Evolutionary conservation across 2,113 vertebrate genomes (phyloP).

Genomic region (Gadus chalcogrammus): DNA sequence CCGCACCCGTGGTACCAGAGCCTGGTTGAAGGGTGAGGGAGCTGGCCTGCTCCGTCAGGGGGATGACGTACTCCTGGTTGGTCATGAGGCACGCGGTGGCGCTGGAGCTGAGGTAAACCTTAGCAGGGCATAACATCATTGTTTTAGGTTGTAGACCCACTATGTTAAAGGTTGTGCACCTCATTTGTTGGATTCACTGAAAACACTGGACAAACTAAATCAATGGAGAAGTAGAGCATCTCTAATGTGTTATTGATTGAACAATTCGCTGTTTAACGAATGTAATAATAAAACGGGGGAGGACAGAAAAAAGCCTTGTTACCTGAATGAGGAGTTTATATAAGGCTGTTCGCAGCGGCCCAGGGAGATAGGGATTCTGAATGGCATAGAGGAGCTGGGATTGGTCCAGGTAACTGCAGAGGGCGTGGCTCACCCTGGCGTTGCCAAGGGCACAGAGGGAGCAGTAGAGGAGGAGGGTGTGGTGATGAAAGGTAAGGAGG

Average conservation of each 20-base stretch:
- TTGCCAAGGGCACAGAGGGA: conserved; percentile 89
- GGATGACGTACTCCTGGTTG: conserved; percentile 91
- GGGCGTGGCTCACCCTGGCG: conserved; percentile 84
- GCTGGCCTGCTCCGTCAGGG: conserved; percentile 87
- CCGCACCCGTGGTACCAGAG: conserved; percentile 33
- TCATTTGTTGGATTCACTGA: too few species aligned
- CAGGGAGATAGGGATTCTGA: conserved; percentile 84
- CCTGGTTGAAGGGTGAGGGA: conserved; percentile 78
- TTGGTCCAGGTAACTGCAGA: conserved; percentile 93
- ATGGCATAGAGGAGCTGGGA: conserved; percentile 87
- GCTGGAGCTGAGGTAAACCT: conserved; percentile 84
- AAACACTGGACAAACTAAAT: too few species aligned
- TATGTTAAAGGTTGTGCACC: too few species aligned
- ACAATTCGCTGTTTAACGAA: too few species aligned
- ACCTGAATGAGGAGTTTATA: conserved; percentile 88
- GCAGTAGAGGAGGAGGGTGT: conserved; percentile 88
- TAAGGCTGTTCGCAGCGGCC: conserved; percentile 82
- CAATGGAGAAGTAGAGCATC: too few species aligned
- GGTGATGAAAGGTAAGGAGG: conserved; percentile 85
- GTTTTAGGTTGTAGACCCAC: too few species aligned
- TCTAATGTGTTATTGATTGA: too few species aligned
- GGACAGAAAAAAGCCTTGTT: neutral
- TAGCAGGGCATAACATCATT: too few species aligned
- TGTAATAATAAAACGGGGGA: neutral
- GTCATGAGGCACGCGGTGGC: conserved; percentile 84